Evolutionary conservation across 2,797 vertebrate species (phyloP).

Genomic region (Tarsius wallacei): DNA sequence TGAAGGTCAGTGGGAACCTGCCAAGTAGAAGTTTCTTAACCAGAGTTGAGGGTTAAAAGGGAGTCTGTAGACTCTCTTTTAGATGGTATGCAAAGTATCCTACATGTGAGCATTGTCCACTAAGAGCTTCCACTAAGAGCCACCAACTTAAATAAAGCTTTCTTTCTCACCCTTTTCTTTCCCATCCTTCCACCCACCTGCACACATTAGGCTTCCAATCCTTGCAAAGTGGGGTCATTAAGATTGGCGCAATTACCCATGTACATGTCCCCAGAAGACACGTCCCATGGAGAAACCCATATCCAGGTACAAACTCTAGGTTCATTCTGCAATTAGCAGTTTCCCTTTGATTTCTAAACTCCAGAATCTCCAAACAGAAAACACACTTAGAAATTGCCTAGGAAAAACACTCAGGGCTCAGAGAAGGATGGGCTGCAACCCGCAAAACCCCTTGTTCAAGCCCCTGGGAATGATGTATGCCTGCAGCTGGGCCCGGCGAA

Average conservation of each 20-base stretch:
- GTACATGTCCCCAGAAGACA: background rate
- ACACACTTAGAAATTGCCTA: background rate
- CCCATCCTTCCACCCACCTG: background rate
- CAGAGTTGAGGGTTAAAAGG: background rate
- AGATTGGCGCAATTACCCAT: background rate
- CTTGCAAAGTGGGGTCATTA: background rate
- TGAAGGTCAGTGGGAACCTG: background rate
- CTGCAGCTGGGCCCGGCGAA: accelerated
- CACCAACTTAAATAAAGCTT: background rate
- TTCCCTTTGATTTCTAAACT: background rate
- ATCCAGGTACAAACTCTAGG: background rate
- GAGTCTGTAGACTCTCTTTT: background rate
- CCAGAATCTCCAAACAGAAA: background rate
- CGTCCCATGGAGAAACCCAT: background rate
- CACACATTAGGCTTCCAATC: background rate
- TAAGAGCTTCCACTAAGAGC: background rate
- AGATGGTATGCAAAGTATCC: background rate
- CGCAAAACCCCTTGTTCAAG: background rate
- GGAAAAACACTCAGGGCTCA: background rate
- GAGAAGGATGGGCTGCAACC: background rate
- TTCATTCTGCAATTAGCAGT: background rate
- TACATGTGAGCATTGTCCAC: background rate
- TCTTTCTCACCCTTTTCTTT: background rate
- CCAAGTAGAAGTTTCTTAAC: background rate
- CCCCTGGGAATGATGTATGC: background rate